Conservation (phyloP, 2,888 invertebrate genomes). For the Chaitophorus viminalis region DNA sequence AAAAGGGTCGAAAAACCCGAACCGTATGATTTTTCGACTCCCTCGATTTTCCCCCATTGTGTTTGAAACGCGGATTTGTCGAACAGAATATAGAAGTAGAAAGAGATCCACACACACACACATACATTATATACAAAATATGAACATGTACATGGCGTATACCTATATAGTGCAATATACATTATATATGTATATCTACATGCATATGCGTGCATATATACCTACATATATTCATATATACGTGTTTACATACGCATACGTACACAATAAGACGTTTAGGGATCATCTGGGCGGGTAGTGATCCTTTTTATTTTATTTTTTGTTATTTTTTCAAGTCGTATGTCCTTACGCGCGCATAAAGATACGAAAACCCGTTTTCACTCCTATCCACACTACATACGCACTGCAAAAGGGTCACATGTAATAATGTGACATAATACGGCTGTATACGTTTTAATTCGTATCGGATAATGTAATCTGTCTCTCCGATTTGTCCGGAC, state of each 20-base stretch:
- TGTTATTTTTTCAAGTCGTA: conserved; percentile 13
- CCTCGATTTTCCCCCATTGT: conserved; percentile 45
- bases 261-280: conserved; percentile 51
- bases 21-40: conserved; percentile 62
- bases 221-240: not conserved
- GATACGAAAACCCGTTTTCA: conserved; percentile 26
- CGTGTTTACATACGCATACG: not conserved
- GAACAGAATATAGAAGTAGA: not conserved
- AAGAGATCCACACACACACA: not conserved
- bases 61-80: conserved; percentile 56
- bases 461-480: not conserved
- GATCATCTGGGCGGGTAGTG: conserved; percentile 43
- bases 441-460: not conserved
- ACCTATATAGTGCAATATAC: too few species aligned
- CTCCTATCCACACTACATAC: not conserved
- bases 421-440: not conserved
- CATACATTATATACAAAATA: not conserved
- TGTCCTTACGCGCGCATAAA: not conserved
- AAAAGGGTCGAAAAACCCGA: conserved; percentile 60
- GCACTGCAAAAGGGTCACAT: not conserved
- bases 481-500: too few species aligned
- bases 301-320: conserved; percentile 33
- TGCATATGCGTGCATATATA: too few species aligned
- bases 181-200: too few species aligned
- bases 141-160: too few species aligned